Conservation (phyloP, 1,140 invertebrate genomes). For the Agrypnia vestita region DNA sequence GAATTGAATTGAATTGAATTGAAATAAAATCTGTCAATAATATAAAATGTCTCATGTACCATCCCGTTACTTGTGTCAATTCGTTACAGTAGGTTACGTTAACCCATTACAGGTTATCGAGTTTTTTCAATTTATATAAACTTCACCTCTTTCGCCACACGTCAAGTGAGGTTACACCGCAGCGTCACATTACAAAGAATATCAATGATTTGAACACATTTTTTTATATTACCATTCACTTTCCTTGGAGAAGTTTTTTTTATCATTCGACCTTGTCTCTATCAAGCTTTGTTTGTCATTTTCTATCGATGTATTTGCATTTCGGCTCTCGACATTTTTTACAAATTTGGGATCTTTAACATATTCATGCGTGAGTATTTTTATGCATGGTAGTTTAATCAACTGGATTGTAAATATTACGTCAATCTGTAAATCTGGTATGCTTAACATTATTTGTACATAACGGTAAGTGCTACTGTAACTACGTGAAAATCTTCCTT, state of each 20-base stretch:
- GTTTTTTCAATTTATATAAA: no score
- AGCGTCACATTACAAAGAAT: background rate
- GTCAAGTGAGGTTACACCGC: no score
- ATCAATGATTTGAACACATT: background rate
- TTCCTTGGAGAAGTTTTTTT: background rate
- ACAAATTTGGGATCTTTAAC: background rate
- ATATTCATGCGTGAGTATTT: background rate
- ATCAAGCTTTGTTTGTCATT: background rate
- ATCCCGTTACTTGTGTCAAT: no score
- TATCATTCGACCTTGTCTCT: background rate
- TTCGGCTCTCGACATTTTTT: background rate
- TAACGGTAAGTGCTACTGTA: background rate
- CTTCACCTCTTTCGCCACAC: no score
- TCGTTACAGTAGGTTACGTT: no score
- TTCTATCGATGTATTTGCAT: background rate
- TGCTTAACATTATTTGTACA: background rate
- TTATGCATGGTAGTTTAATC: slow-evolving; percentile 18
- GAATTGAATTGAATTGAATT: no score
- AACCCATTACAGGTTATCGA: no score
- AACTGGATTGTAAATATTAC: slow-evolving; percentile 15
- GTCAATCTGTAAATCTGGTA: slow-evolving; percentile 8
- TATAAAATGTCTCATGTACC: no score
- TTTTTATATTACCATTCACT: slow-evolving; percentile 6
- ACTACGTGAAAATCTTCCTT: background rate
- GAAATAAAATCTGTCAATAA: no score